Conservation (phyloP, 2,113 vertebrate species). For the Microtus montanus region DNA sequence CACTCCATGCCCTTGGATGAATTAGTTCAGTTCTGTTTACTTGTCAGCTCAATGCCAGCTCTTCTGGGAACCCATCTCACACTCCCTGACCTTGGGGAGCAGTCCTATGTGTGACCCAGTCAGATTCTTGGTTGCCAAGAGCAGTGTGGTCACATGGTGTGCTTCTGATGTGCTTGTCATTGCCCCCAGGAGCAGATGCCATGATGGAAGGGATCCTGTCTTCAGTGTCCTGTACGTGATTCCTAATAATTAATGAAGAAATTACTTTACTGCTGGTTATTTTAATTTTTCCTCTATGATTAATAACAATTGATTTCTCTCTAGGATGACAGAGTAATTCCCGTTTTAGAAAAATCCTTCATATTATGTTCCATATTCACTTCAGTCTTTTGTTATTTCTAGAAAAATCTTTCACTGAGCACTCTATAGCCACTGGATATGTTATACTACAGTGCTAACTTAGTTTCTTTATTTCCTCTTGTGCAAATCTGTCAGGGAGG, state of each 20-base stretch:
- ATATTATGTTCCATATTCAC: slow-evolving; percentile 18
- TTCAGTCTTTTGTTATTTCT: neutral
- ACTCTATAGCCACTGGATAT: neutral
- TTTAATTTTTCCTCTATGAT: neutral
- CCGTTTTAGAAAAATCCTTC: neutral
- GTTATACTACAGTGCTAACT: neutral
- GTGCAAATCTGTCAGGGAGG: slow-evolving; percentile 34
- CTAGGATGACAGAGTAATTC: neutral
- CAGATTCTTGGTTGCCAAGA: neutral
- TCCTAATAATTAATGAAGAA: neutral
- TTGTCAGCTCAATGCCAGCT: neutral
- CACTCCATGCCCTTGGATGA: neutral
- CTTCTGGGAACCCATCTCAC: neutral
- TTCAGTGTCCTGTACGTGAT: neutral
- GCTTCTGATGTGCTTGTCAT: neutral
- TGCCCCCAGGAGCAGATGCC: neutral
- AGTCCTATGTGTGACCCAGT: no score
- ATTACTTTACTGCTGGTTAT: neutral
- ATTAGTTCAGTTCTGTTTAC: neutral
- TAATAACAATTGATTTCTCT: neutral
- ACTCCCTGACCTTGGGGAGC: neutral
- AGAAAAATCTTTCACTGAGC: neutral
- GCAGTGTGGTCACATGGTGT: rapidly evolving
- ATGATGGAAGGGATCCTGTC: neutral
- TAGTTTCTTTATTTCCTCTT: neutral